phyloP scores from a whole-genome alignment of 64 coral and sea anemone species.

The Stylophora pistillata region DNA sequence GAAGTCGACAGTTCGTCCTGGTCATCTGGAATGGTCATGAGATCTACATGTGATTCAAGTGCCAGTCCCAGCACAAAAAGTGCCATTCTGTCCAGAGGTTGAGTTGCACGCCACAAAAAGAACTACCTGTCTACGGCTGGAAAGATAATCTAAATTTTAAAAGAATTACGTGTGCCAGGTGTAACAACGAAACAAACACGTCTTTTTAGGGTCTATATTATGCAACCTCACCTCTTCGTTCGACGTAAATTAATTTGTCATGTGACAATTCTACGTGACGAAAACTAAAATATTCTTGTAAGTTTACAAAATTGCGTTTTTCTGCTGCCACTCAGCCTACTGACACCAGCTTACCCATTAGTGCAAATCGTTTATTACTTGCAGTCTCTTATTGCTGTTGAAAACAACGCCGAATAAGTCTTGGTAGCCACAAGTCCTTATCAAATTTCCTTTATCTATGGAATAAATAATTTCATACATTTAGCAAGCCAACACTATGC shows the following conservation, averaged over 20 bases:
- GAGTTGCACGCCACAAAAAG: not conserved
- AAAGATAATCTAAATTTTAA: not conserved
- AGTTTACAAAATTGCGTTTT: too few species aligned
- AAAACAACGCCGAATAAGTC: too few species aligned
- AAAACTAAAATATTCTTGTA: not conserved
- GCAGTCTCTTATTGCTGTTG: too few species aligned
- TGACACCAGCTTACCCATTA: too few species aligned
- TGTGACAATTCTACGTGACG: too few species aligned
- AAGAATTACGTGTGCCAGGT: slow-evolving; percentile 5
- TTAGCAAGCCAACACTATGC: not conserved
- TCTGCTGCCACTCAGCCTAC: too few species aligned
- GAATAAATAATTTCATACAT: not conserved
- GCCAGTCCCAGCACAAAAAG: not conserved
- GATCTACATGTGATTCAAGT: not conserved
- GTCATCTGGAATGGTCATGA: not conserved
- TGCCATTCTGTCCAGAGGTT: not conserved
- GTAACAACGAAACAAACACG: not conserved
- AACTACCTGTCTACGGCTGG: not conserved
- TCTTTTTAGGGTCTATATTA: not conserved
- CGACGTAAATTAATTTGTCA: too few species aligned
- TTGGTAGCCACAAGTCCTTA: too few species aligned
- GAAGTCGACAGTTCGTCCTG: not conserved
- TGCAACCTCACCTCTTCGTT: too few species aligned
- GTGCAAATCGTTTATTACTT: too few species aligned
- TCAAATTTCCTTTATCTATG: too few species aligned